A percentile compares a stretch with the other conserved stretches of the same genome.
phyloP scores from a whole-genome alignment of 2,797 vertebrate genomes.

The Tragelaphus oryx region DNA sequence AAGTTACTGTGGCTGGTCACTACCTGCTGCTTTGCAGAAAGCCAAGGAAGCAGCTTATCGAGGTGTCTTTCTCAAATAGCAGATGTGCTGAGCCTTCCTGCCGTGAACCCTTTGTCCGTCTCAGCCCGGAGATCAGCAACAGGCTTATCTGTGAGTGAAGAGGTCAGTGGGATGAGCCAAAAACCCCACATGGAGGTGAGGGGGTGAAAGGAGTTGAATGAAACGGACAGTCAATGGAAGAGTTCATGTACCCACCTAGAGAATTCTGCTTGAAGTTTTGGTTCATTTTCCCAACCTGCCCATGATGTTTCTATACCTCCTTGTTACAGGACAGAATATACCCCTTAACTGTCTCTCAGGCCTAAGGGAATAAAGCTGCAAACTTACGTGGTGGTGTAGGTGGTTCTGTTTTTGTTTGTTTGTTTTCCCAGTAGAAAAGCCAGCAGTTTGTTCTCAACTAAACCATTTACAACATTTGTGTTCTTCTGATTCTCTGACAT shows the following conservation, averaged over 20 bases:
- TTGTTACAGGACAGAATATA: not conserved
- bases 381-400: not conserved
- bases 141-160: not conserved
- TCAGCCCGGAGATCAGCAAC: not conserved
- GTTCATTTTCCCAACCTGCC: not conserved
- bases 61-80: constrained; percentile 1
- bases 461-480: not conserved
- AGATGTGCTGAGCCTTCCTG: not conserved
- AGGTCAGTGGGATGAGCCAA: not conserved
- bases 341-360: not conserved
- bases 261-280: not conserved
- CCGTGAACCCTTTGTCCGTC: not conserved
- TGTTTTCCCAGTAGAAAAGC: not conserved
- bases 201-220: not conserved
- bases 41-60: not conserved
- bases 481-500: not conserved
- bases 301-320: not conserved
- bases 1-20: constrained; percentile 1
- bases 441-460: not conserved
- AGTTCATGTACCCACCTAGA: not conserved
- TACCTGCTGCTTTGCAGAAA: constrained; percentile 49
- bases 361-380: not conserved
- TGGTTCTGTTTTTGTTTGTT: not conserved
- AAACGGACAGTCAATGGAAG: not conserved
- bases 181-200: not conserved